Percentiles rank a stretch among this genome's conserved stretches.
These are phyloP conservation scores for Corythoichthys intestinalis DNA, from an alignment of 2,113 vertebrate genomes.

Conservation along the genomic window DNA sequence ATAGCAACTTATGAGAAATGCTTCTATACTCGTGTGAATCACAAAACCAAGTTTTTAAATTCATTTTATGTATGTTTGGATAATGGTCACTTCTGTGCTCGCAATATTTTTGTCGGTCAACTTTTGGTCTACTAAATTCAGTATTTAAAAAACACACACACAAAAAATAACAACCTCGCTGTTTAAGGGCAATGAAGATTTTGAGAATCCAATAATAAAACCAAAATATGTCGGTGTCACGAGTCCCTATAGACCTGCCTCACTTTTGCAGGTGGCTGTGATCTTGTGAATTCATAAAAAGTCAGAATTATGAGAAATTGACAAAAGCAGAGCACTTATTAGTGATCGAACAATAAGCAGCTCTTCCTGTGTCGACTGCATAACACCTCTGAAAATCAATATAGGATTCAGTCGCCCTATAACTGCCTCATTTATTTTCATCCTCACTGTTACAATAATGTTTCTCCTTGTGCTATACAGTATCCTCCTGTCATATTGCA, in stretches of 20 bases:
- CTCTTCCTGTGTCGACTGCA: constrained; percentile 32
- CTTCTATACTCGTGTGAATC: constrained; percentile 14
- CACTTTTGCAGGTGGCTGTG: constrained; percentile 59
- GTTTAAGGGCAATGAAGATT: constrained; percentile 21
- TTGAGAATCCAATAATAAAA: constrained; percentile 51
- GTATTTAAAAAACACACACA: constrained; percentile 37
- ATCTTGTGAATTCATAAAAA: constrained; percentile 58
- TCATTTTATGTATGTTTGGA: constrained; percentile 33
- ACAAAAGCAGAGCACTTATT: constrained; percentile 56
- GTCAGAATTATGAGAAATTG: constrained; percentile 67
- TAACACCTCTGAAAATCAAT: constrained; percentile 40
- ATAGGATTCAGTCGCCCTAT: constrained; percentile 23
- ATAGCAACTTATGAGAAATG: constrained; percentile 26
- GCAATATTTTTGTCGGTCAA: constrained; percentile 33
- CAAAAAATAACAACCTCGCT: constrained; percentile 9
- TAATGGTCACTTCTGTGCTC: constrained; percentile 30
- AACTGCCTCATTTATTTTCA: constrained; percentile 45
- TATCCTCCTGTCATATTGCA: constrained; percentile 6
- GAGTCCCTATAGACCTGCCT: constrained; percentile 71
- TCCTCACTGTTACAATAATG: constrained; percentile 20
- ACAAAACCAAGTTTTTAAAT: not conserved
- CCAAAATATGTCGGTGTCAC: constrained; percentile 62
- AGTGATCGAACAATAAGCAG: constrained; percentile 60
- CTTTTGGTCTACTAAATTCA: constrained; percentile 38
- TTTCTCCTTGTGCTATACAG: constrained; percentile 22